A percentile compares a stretch with the other conserved stretches of the same genome.
Evolutionary conservation across 92 coral and sea anemone genomes (phyloP).

Genomic region (Epizoanthus ramosus): DNA sequence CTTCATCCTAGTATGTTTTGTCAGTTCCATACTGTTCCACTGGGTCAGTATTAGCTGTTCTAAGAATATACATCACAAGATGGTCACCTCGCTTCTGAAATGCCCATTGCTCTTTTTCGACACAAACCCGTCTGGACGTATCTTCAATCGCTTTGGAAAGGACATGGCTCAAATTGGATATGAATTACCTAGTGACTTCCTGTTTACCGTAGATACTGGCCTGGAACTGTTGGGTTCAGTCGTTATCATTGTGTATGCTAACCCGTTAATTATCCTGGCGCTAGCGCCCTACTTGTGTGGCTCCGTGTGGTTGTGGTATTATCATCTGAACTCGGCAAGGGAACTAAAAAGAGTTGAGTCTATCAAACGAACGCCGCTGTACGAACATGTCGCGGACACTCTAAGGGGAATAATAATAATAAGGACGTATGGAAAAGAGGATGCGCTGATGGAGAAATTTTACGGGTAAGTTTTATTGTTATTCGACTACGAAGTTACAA

Average conservation of each 20-base stretch:
- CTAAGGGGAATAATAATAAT: slow-evolving; percentile 25
- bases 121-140: slow-evolving; percentile 34
- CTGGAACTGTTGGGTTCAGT: slow-evolving; percentile 24
- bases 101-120: slow-evolving; percentile 17
- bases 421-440: slow-evolving; percentile 12
- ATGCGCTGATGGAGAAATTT: slow-evolving; percentile 17
- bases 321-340: slow-evolving; percentile 33
- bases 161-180: slow-evolving; percentile 26
- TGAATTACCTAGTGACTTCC: neutral
- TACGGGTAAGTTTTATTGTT: neutral
- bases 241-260: slow-evolving; percentile 19
- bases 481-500: too few relatives aligned
- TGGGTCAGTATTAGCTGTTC: slow-evolving; percentile 25
- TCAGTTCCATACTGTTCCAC: slow-evolving; percentile 14
- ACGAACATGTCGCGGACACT: slow-evolving; percentile 33
- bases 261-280: slow-evolving; percentile 14
- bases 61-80: slow-evolving; percentile 12
- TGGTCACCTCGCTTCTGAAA: slow-evolving; percentile 16
- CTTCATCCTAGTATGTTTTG: slow-evolving; percentile 2
- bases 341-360: slow-evolving; percentile 33
- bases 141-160: slow-evolving; percentile 30
- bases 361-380: slow-evolving; percentile 34
- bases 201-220: slow-evolving; percentile 3
- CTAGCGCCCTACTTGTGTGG: slow-evolving; percentile 4
- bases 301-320: slow-evolving; percentile 30